phyloP scores from a whole-genome alignment of 2,888 invertebrate species.

The Pantelozetes paolii region DNA sequence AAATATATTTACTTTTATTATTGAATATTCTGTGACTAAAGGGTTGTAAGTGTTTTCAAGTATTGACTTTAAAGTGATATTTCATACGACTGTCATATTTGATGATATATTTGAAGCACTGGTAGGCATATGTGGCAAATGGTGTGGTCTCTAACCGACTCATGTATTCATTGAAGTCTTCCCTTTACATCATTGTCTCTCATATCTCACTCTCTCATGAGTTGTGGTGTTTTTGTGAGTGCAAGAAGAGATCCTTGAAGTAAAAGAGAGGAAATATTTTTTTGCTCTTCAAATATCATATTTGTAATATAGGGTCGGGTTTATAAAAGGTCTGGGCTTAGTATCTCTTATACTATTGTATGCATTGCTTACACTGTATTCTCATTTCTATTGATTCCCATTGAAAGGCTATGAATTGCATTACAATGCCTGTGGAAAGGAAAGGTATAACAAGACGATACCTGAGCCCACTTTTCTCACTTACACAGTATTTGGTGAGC shows the following conservation, averaged over 20 bases:
- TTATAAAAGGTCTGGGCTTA: background rate
- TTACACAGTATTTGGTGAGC: background rate
- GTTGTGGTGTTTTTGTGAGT: too few species aligned
- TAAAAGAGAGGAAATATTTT: background rate
- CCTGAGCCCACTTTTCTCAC: background rate
- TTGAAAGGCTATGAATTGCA: background rate
- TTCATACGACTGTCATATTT: background rate
- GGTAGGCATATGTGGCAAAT: background rate
- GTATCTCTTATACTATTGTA: background rate
- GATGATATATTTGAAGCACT: background rate
- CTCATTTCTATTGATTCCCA: background rate
- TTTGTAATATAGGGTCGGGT: conserved; percentile 6
- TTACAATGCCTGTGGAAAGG: background rate
- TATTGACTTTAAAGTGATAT: background rate
- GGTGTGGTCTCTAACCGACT: conserved; percentile 5
- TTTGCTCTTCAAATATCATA: background rate
- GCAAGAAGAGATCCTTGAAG: background rate
- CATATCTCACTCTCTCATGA: background rate
- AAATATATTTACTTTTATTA: too few species aligned
- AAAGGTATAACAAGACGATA: background rate
- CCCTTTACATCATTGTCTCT: background rate
- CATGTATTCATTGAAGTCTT: background rate
- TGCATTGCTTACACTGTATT: conserved; percentile 8
- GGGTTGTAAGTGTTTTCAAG: too few species aligned
- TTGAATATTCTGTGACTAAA: too few species aligned